phyloP scores from a whole-genome alignment of 2,888 invertebrate species.

The Drosophila vallismaia region DNA sequence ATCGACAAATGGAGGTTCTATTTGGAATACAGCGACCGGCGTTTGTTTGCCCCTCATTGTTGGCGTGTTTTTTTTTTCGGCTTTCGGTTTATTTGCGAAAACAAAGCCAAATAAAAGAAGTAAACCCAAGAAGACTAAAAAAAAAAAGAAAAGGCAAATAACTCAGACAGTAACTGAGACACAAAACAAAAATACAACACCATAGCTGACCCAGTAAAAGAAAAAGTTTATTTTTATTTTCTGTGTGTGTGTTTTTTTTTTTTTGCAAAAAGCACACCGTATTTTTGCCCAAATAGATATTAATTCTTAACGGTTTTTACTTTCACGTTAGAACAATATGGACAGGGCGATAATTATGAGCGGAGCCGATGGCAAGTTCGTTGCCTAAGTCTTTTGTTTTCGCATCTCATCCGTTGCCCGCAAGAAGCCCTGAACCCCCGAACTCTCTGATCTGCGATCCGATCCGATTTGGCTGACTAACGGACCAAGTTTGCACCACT shows the following conservation, averaged over 20 bases:
- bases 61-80: background rate
- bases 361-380: slow-evolving; percentile 21
- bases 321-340: slow-evolving; percentile 79
- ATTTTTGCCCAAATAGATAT: slow-evolving; percentile 67
- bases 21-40: slow-evolving; percentile 2
- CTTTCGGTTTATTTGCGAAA: slow-evolving; percentile 6
- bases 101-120: slow-evolving; percentile 27
- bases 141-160: slow-evolving; percentile 44
- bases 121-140: slow-evolving; percentile 13
- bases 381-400: slow-evolving; percentile 29
- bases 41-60: slow-evolving; percentile 28
- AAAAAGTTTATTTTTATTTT: slow-evolving; percentile 69
- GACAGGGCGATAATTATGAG: slow-evolving; percentile 73
- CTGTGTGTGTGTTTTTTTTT: slow-evolving; percentile 18
- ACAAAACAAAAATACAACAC: slow-evolving; percentile 28
- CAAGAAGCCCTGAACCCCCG: slow-evolving; percentile 14
- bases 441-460: slow-evolving; percentile 15
- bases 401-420: slow-evolving; percentile 9
- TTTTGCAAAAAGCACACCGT: slow-evolving; percentile 32
- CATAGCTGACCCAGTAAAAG: slow-evolving; percentile 71
- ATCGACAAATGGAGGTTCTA: slow-evolving; percentile 44
- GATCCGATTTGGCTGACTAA: slow-evolving; percentile 56
- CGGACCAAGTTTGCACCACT: slow-evolving; percentile 58
- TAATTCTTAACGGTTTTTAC: slow-evolving; percentile 80
- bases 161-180: slow-evolving; percentile 48